A percentile compares a stretch with the other conserved stretches of the same genome.
phyloP scores from a whole-genome alignment of 2,888 invertebrate species.

The Acrobasis repandana region DNA sequence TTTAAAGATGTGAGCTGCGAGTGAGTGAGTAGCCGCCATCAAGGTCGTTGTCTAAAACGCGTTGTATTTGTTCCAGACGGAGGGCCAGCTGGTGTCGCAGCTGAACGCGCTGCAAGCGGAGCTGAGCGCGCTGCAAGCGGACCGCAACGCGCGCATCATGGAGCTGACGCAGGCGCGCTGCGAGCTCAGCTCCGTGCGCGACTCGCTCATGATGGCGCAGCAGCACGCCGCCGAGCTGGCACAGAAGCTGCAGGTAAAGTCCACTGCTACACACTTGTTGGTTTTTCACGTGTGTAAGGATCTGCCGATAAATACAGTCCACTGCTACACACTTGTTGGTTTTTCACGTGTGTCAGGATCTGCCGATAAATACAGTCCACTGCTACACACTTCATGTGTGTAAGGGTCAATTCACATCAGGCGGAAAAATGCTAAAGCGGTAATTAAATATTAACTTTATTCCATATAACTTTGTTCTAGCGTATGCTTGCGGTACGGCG shows the following conservation, averaged over 20 bases:
- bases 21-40: not conserved
- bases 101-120: constrained; percentile 69
- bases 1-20: not conserved
- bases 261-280: too few species aligned
- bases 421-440: too few species aligned
- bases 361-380: too few species aligned
- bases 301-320: too few species aligned
- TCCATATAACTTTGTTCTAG: too few species aligned
- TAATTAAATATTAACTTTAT: too few species aligned
- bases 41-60: not conserved
- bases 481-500: too few species aligned
- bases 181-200: constrained; percentile 70
- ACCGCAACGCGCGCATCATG: constrained; percentile 56
- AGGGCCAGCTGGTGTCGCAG: constrained; percentile 65
- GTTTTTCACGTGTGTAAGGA: too few species aligned
- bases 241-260: constrained; percentile 78
- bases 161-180: constrained; percentile 72
- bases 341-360: too few species aligned
- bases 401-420: too few species aligned
- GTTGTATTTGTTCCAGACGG: constrained; percentile 47
- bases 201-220: constrained; percentile 69
- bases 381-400: too few species aligned
- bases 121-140: constrained; percentile 64
- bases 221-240: constrained; percentile 76
- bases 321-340: too few species aligned